Conservation (phyloP, 1,140 invertebrate genomes). For the Neodiprion virginianus region DNA sequence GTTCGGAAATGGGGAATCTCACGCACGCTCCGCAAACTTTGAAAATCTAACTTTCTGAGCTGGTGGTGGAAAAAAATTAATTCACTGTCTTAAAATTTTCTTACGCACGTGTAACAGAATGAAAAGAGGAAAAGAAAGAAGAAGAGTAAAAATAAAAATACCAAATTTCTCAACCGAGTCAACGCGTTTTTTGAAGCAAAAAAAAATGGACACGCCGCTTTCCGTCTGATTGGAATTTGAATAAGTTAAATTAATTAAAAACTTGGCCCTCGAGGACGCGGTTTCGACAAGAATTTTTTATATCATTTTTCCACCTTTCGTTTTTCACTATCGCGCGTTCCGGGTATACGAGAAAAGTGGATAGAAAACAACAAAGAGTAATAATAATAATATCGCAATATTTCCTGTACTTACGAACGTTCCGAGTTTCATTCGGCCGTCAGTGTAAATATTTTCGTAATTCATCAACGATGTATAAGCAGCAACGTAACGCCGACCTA, state of each 20-base stretch:
- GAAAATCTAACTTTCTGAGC: too few species aligned
- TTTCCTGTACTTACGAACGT: too few species aligned
- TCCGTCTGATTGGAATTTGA: neutral
- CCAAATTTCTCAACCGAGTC: neutral
- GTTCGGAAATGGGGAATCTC: too few species aligned
- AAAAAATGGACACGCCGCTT: neutral
- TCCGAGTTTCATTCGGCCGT: too few species aligned
- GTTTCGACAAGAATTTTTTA: neutral
- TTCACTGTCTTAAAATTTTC: neutral
- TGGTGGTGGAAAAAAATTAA: neutral
- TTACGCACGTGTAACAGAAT: neutral
- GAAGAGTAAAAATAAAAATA: neutral
- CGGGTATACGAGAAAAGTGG: too few species aligned
- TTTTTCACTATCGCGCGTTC: neutral
- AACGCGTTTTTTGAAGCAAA: neutral
- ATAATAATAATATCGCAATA: too few species aligned
- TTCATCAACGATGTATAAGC: too few species aligned
- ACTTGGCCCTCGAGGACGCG: neutral
- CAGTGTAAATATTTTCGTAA: too few species aligned
- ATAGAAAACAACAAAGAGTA: too few species aligned
- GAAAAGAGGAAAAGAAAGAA: neutral
- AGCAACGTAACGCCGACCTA: neutral
- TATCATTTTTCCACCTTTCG: neutral
- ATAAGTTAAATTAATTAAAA: neutral
- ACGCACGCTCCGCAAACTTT: too few species aligned